Base-by-base conservation (phyloP, 2,797 vertebrate species). In the Graptemys geographica region DNA sequence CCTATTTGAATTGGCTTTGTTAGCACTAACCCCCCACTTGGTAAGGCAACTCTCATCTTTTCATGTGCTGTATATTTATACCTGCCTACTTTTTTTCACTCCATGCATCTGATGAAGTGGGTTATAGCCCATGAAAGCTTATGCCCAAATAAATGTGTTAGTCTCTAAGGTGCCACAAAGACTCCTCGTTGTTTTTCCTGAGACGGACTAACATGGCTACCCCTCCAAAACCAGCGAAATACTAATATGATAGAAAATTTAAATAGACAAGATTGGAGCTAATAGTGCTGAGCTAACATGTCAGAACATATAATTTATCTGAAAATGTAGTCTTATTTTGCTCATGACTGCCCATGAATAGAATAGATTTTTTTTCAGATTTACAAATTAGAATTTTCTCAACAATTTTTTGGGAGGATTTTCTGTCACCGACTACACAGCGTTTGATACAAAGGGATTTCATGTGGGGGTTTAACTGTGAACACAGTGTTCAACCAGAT, bases 311-410 rank as follows among this genome's bases (percentile, higher is more conserved):
- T 37, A 69, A 44, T 27, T 74, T 74, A 74, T 13, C 11, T 74
- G 69, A 74, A 25, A 15, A 3, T 12, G 31, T 87, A 55, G 59
- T 62, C 33, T 27, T 76, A 47, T 27, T 93, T 88, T 56, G 55
- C 13, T 83, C 8, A 78, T 4, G 83, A 81, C 28, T 0, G 1
- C 12, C 16, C 53, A 1, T n/a, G 0, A 0, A 41, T 74, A 79
- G 57, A 11, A 90, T 16, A 74, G 3, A 2, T 8, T 5, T 33
- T 11, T 79, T 28, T 47, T 81, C 55, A 49, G 18, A 90, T 3
- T 86, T 55, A 2, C 28, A 31, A 9, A 78, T 37, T 18, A n/a
- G 2, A 88, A 37, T 55, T 53, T 88, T 95, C 56, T 51, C 12
- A 69, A 16, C 72, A 47, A 47, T 13, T 78, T 72, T 78, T 49